Evolutionary conservation across 53 echinoderm and acorn worm genomes (phyloP), one percentile per base, ranked within the genome.

Genomic region (Arbacia lixula): DNA sequence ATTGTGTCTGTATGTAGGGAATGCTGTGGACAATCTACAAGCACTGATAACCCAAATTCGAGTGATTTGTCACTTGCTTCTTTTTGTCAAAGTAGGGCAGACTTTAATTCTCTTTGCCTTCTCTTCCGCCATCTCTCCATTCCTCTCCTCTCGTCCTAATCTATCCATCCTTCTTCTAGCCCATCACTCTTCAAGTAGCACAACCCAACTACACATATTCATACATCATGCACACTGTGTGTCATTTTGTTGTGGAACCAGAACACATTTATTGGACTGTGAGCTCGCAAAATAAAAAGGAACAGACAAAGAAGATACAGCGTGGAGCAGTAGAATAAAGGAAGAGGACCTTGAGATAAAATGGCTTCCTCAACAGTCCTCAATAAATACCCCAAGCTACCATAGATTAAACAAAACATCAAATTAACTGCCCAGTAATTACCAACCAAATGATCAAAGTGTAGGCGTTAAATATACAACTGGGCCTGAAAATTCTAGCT

Each of bases 201-300:
- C n/a, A n/a, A n/a, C n/a, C n/a, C n/a, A n/a, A n/a, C n/a, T n/a
- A n/a, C n/a, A n/a, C n/a, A n/a, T n/a, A n/a, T n/a, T n/a, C n/a
- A n/a, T n/a, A n/a, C n/a, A n/a, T n/a, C n/a, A n/a, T n/a, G n/a
- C n/a, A n/a, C n/a, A n/a, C n/a, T n/a, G n/a, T n/a, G n/a, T n/a
- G 39, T 67, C 26, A 54, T 52, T 54, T 75, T 75, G 75, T 75
- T 75, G 75, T 75, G 75, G 75, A 75, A 75, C 75, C 75, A 75
- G 75, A 75, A 75, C 54, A 75, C 75, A 75, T 75, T 75, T 75
- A 75, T 75, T 75, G 75, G 75, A 75, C 75, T 75, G 75, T 75
- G 75, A 55, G 55, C 75, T 75, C 55, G 53, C 75, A 75, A 75
- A 75, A 75, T 75, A 33, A 75, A 75, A 75, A 75, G 32, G 19